Evolutionary conservation across 2,113 vertebrate genomes (phyloP), one percentile per base, ranked within the genome.

Genomic region (Calyptommatus sinebrachiatus): DNA sequence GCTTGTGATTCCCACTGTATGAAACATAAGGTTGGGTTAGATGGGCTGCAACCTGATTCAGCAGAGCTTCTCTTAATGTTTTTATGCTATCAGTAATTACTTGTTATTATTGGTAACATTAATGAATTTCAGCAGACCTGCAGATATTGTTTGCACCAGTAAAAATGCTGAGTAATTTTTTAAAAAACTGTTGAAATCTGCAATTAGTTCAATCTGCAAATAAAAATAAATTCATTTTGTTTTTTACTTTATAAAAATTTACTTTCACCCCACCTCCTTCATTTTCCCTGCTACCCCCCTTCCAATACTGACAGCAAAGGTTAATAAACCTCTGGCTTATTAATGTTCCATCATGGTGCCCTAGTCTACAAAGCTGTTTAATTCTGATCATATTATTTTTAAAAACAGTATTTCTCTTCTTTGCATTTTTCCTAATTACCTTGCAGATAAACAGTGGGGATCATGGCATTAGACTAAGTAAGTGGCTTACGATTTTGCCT

Each of bases 401-500:
- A 90, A 60, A 92, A 90, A 83, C n/a, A 86, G 66, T 87, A 86
- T 88, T 85, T 88, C 86, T 88, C 87, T 84, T 76, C 63, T 93
- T 91, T 84, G 92, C 82, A 81, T 94, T 94, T n/a, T 93, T 87
- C 89, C 84, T 95, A 93, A 95, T 95, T 93, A 93, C 86, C 91
- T 90, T 90, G 93, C 91, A 92, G 91, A 92, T 91, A 93, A 96
- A 90, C 94, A 94, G 93, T 92, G 86, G 95, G 93, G 89, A 89
- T 93, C 82, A 1, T 89, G 93, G 89, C 92, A 93, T 93, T 94
- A 93, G 85, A 90, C 88, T 88, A 92, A 95, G 89, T 88, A 91
- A 94, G 91, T 89, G 84, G 84, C 86, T 91, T 91, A 84, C 57
- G 91, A 89, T 92, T 94, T 93, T 93, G 87, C 91, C 89, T 91